Percentiles rank a stretch among this genome's conserved stretches.
These are phyloP conservation scores for Ellobium chinense DNA, from an alignment of 2,888 invertebrate species.

Conservation along the genomic window DNA sequence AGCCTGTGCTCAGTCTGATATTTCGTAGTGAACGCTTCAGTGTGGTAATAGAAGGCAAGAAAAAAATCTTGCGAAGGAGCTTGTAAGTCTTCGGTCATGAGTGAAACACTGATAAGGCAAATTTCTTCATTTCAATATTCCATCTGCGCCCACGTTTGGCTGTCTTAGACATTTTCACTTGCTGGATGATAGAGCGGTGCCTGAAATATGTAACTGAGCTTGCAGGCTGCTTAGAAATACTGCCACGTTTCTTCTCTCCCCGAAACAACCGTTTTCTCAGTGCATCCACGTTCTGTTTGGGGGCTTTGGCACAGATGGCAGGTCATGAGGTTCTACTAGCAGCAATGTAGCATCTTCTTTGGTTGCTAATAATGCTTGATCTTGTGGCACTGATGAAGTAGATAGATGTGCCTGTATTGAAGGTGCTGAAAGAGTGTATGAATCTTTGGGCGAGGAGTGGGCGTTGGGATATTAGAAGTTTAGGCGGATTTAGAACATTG, in stretches of 20 bases:
- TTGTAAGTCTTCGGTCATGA: background rate
- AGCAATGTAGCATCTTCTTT: background rate
- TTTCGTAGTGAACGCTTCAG: background rate
- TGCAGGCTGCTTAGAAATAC: background rate
- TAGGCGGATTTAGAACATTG: background rate
- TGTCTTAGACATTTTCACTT: background rate
- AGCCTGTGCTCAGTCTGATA: constrained; percentile 3
- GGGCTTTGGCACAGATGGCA: background rate
- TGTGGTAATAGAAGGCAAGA: constrained; percentile 5
- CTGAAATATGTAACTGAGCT: background rate
- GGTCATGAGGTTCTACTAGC: background rate
- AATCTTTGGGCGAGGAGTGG: background rate
- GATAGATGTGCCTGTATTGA: background rate
- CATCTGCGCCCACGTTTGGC: background rate
- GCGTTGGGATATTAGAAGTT: background rate
- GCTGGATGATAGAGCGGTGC: background rate
- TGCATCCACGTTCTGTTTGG: background rate
- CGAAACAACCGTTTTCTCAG: background rate
- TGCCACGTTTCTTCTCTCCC: background rate
- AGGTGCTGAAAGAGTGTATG: background rate
- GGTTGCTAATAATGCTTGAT: background rate
- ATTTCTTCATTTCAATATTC: background rate
- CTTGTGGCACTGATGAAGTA: background rate
- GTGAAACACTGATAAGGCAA: background rate
- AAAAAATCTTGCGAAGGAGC: background rate